Evolutionary conservation across 2,888 invertebrate species (phyloP).

Genomic region (Netelia inedita): DNA sequence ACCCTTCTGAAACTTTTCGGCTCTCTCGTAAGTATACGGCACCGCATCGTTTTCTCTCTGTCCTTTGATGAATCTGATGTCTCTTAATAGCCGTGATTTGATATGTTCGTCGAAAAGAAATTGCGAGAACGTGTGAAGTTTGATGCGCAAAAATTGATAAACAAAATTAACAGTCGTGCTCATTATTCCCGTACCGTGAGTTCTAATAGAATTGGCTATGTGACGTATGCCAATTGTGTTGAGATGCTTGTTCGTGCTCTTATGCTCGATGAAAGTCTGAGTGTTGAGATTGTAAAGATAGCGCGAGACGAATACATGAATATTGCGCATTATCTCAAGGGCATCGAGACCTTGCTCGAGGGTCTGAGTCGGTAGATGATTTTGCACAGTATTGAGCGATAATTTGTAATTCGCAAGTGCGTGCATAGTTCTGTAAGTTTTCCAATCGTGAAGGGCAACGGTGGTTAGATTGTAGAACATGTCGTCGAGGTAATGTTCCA

Average conservation of each 20-base stretch:
- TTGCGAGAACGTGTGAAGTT: slow-evolving; percentile 97
- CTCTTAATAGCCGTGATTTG: slow-evolving; percentile 96
- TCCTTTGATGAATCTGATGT: slow-evolving; percentile 90
- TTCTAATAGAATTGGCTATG: slow-evolving; percentile 98
- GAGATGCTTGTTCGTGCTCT: slow-evolving; percentile 96
- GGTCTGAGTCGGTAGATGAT: slow-evolving; percentile 97
- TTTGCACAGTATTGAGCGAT: slow-evolving; percentile 93
- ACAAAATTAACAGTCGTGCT: slow-evolving; percentile 97
- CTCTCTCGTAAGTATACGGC: slow-evolving; percentile 94
- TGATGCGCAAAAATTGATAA: slow-evolving; percentile 96
- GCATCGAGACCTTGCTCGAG: slow-evolving; percentile 99
- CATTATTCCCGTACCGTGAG: slow-evolving; percentile 98
- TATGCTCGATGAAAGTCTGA: slow-evolving; percentile 97
- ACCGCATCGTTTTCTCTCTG: slow-evolving; percentile 90
- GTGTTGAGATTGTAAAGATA: slow-evolving; percentile 98
- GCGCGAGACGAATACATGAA: slow-evolving; percentile 96
- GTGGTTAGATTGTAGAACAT: slow-evolving; percentile 99
- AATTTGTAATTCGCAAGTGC: slow-evolving; percentile 95
- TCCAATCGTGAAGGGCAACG: slow-evolving; percentile 98
- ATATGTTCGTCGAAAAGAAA: slow-evolving; percentile 99
- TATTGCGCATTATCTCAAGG: slow-evolving; percentile 98
- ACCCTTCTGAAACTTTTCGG: slow-evolving; percentile 96
- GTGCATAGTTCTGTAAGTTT: slow-evolving; percentile 98
- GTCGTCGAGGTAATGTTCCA: slow-evolving; percentile 96
- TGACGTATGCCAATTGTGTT: slow-evolving; percentile 98